Evolutionary conservation across 1,140 invertebrate genomes (phyloP), one percentile per base, ranked within the genome.

Genomic region (Drosophila quadrilineata): DNA sequence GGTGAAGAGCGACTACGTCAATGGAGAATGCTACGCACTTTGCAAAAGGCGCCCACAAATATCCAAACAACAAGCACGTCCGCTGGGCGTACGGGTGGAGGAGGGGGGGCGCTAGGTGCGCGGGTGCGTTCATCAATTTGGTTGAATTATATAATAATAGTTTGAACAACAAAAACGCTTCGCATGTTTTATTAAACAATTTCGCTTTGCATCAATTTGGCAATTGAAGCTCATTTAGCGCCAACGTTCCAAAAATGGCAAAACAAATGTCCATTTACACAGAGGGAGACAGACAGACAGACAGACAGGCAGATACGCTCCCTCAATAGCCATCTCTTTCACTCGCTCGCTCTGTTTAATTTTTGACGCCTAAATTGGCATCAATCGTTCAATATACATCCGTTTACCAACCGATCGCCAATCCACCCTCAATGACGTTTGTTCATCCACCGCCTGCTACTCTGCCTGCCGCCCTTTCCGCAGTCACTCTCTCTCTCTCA

Each of bases 181-280:
- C 43, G 28, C 41, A 60, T 48, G 33, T 70, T 64, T 58, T 56
- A 71, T 58, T 60, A 65, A 65, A 64, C 60, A 66, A 71, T 58
- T 69, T 67, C 50, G 67, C n/a, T 66, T 71, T 71, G 71, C 59
- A 59, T 59, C 69, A 75, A 69, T 62, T 72, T 76, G 77, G 69
- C 79, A 85, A 85, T 85, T 85, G 79, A 82, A 40, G 56, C 74
- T 69, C 80, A 85, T 84, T 84, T 71, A 85, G 65, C 71, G 45
- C 48, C 28, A 41, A 31, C 38, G 22, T 49, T 22, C 77, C 64
- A 58, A 84, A 84, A 84, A 77, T 84, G 77, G 77, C 65, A 56
- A 26, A 3, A 36, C 29, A 35, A 19, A 36, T 26, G 24, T 29
- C 63, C 63, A 52, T 45, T 21, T 52, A 3, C 16, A 29, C 40